These are phyloP conservation scores for Harpegnathos saltator DNA, from an alignment of 1,140 invertebrate genomes.

Conservation along the genomic window DNA sequence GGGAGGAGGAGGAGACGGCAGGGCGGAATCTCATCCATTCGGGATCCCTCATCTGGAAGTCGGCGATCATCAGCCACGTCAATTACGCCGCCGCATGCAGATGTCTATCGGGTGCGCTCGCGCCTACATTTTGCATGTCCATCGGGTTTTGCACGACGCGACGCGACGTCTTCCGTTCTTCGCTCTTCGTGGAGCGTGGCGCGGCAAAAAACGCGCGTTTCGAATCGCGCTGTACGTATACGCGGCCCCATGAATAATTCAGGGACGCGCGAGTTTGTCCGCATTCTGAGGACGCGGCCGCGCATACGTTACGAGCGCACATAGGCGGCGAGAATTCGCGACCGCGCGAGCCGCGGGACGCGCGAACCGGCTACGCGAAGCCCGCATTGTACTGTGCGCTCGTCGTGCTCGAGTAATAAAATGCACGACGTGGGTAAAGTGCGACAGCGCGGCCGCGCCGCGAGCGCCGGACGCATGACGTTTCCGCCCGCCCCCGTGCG, in stretches of 20 bases:
- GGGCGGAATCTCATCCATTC: slow-evolving; percentile 13
- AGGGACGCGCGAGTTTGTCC: slow-evolving; percentile 49
- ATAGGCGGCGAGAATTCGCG: slow-evolving; percentile 39
- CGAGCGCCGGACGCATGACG: background rate
- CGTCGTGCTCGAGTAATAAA: slow-evolving; percentile 58
- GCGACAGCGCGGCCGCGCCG: background rate
- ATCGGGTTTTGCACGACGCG: slow-evolving; percentile 25
- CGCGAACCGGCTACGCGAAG: slow-evolving; percentile 13
- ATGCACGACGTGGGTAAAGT: slow-evolving; percentile 40
- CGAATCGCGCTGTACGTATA: slow-evolving; percentile 49
- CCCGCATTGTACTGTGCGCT: slow-evolving; percentile 10
- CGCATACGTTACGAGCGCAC: slow-evolving; percentile 59
- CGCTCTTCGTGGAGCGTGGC: background rate
- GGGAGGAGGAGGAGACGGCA: background rate
- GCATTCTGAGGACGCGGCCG: slow-evolving; percentile 65
- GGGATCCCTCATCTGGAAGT: slow-evolving; percentile 37
- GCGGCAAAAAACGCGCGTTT: slow-evolving; percentile 33
- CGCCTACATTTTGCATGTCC: slow-evolving; percentile 38
- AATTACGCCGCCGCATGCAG: slow-evolving; percentile 26
- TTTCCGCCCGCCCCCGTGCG: too few species aligned
- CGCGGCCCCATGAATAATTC: slow-evolving; percentile 69
- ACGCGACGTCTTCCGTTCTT: background rate
- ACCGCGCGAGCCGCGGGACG: too few species aligned
- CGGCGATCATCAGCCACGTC: slow-evolving; percentile 42
- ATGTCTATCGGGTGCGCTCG: slow-evolving; percentile 11